Conservation (phyloP, 1,140 invertebrate species). For the Apolygus lucorum region DNA sequence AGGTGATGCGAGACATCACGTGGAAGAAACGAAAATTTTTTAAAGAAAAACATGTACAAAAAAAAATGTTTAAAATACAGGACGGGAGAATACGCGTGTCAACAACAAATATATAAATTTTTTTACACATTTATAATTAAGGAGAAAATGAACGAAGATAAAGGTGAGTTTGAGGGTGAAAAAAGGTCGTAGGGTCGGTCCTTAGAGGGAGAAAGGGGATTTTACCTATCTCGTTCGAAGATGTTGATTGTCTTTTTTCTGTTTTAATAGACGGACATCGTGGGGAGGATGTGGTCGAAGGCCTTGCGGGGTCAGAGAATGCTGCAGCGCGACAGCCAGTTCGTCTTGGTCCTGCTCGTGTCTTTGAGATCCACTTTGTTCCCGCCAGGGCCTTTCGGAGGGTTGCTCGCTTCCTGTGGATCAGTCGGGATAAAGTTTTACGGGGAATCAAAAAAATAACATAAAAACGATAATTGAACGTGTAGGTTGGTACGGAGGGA, state of each 20-base stretch:
- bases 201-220: too few relatives aligned
- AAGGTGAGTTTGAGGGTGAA: neutral
- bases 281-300: neutral
- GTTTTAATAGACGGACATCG: neutral
- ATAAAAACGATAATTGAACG: neutral
- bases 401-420: slow-evolving; percentile 67
- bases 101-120: neutral
- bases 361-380: slow-evolving; percentile 61
- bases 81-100: neutral
- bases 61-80: neutral
- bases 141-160: neutral
- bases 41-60: neutral
- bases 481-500: too few relatives aligned
- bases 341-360: slow-evolving; percentile 59
- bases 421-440: too few relatives aligned
- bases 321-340: slow-evolving; percentile 62
- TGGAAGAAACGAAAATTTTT: neutral
- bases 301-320: slow-evolving; percentile 55
- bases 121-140: neutral
- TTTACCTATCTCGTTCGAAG: too few relatives aligned
- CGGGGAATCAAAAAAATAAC: too few relatives aligned
- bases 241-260: slow-evolving; percentile 5
- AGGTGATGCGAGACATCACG: too few relatives aligned
- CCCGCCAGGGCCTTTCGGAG: slow-evolving; percentile 61
- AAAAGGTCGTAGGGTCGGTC: too few relatives aligned